Evolutionary conservation across 2,797 vertebrate species (phyloP).

Genomic region (Lophotriccus pileatus): DNA sequence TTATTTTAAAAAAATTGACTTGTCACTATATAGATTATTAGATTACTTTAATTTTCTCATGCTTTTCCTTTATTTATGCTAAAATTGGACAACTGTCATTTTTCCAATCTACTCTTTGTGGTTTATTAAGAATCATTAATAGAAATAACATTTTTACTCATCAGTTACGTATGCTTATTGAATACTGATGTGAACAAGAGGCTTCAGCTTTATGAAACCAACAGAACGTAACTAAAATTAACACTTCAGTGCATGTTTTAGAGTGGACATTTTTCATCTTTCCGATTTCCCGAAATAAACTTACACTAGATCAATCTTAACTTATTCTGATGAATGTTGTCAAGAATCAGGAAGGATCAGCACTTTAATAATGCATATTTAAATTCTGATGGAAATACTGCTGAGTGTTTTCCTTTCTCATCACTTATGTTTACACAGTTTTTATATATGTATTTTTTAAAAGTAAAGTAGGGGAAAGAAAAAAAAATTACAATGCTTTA

Average conservation of each 20-base stretch:
- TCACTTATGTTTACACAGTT: not conserved
- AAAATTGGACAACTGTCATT: not conserved
- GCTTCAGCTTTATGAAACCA: not conserved
- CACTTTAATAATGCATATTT: not conserved
- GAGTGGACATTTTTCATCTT: not conserved
- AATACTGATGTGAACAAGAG: not conserved
- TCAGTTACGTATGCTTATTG: not conserved
- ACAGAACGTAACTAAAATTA: not conserved
- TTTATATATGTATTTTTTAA: not conserved
- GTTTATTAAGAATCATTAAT: not conserved
- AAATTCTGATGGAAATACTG: not conserved
- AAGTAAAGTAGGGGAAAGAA: not conserved
- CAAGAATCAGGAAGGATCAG: not conserved
- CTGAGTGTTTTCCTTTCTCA: not conserved
- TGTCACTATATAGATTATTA: not conserved
- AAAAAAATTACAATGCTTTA: not conserved
- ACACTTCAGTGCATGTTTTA: not conserved
- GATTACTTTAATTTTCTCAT: slow-evolving; percentile 22
- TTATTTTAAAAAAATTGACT: slow-evolving; percentile 17
- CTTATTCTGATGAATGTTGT: not conserved
- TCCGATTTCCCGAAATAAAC: not conserved
- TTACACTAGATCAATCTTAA: not conserved
- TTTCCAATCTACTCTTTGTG: not conserved
- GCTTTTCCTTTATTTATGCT: not conserved
- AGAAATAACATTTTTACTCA: slow-evolving; percentile 1